Evolutionary conservation across 2,113 vertebrate genomes (phyloP).

Genomic region (Ranitomeya imitator): DNA sequence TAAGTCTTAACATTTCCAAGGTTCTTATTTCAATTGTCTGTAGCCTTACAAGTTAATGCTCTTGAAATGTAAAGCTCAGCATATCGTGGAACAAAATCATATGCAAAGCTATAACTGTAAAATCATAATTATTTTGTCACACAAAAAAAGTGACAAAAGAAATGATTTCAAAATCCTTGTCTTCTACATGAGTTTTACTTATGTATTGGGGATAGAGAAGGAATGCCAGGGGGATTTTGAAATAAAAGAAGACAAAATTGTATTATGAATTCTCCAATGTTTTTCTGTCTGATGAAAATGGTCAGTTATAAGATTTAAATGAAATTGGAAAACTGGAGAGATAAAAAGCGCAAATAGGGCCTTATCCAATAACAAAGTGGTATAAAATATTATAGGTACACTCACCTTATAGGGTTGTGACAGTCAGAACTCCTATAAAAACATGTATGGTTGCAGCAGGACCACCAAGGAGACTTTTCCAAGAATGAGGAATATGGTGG

Average conservation of each 20-base stretch:
- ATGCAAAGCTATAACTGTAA: slow-evolving; percentile 38
- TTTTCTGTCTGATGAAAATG: too few species aligned
- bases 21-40: slow-evolving; percentile 54
- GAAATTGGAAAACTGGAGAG: too few species aligned
- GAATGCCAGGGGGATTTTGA: neutral
- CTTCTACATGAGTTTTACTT: neutral
- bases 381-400: too few species aligned
- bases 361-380: too few species aligned
- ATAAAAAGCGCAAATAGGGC: too few species aligned
- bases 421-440: too few species aligned
- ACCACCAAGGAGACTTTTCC: too few species aligned
- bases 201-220: neutral
- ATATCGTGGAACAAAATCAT: slow-evolving; percentile 41
- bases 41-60: slow-evolving; percentile 54
- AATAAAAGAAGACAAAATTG: neutral
- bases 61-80: slow-evolving; percentile 54
- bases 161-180: slow-evolving; percentile 47
- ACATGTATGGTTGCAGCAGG: too few species aligned
- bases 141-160: slow-evolving; percentile 48
- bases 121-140: slow-evolving; percentile 49
- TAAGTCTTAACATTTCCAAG: slow-evolving; percentile 55
- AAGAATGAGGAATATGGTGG: too few species aligned
- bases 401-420: too few species aligned
- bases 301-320: too few species aligned
- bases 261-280: neutral